Conservation (phyloP, 2,888 invertebrate species). For the Drosophila gaucha region DNA sequence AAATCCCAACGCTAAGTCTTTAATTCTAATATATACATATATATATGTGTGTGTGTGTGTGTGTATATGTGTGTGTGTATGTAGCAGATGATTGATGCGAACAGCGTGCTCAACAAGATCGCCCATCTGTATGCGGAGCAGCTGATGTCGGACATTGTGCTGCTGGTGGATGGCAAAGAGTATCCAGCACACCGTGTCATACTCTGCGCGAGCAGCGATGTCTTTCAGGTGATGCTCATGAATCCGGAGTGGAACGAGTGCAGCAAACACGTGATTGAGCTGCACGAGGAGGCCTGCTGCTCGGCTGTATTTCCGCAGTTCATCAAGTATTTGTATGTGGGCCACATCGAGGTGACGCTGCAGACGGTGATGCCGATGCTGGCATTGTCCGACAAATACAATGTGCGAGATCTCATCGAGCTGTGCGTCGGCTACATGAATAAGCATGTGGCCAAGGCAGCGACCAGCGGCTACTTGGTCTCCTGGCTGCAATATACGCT, state of each 20-base stretch:
- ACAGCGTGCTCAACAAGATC: slow-evolving; percentile 92
- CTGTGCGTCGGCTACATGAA: slow-evolving; percentile 95
- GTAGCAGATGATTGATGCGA: slow-evolving; percentile 93
- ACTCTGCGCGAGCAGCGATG: slow-evolving; percentile 96
- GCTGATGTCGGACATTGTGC: slow-evolving; percentile 94
- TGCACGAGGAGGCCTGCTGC: slow-evolving; percentile 94
- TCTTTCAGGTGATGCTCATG: slow-evolving; percentile 98
- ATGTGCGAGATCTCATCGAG: slow-evolving; percentile 94
- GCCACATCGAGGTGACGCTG: slow-evolving; percentile 93
- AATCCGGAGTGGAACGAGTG: slow-evolving; percentile 97
- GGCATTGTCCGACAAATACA: slow-evolving; percentile 97
- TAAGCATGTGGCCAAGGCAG: slow-evolving; percentile 93
- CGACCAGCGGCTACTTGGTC: slow-evolving; percentile 91
- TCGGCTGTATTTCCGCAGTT: slow-evolving; percentile 94
- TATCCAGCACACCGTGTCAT: slow-evolving; percentile 96
- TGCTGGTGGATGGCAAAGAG: slow-evolving; percentile 92
- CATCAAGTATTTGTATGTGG: slow-evolving; percentile 94
- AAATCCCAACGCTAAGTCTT: background rate
- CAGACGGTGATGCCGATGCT: slow-evolving; percentile 94
- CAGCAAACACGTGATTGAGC: slow-evolving; percentile 91
- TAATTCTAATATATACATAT: background rate
- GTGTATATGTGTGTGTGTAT: background rate
- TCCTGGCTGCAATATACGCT: slow-evolving; percentile 96
- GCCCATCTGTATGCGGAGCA: slow-evolving; percentile 93
- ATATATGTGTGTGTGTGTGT: background rate